Percentiles rank a stretch among this genome's conserved stretches.
phyloP scores from a whole-genome alignment of 2,888 invertebrate species.

The Lycia hirtaria region DNA sequence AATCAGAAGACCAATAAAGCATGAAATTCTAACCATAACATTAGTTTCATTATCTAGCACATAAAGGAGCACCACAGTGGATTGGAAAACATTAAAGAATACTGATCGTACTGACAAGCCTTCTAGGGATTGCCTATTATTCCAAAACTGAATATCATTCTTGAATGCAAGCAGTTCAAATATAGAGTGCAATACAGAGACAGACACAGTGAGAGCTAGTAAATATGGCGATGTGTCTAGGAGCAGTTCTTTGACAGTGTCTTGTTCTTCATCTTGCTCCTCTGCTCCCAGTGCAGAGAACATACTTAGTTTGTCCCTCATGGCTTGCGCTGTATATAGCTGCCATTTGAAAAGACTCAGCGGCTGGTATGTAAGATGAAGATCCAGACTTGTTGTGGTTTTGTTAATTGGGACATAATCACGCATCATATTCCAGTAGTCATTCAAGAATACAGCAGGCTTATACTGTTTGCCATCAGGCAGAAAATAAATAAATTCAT shows the following conservation, averaged over 20 bases:
- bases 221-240: constrained; percentile 98
- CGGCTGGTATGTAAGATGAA: constrained; percentile 93
- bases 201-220: constrained; percentile 94
- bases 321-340: constrained; percentile 97
- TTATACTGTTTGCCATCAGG: constrained; percentile 95
- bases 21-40: constrained; percentile 96
- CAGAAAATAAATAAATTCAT: constrained; percentile 96
- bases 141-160: constrained; percentile 99
- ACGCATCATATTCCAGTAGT: constrained; percentile 99
- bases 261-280: constrained; percentile 95
- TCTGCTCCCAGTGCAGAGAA: constrained; percentile 88
- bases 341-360: constrained; percentile 99
- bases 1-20: constrained; percentile 97
- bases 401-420: constrained; percentile 97
- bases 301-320: constrained; percentile 94
- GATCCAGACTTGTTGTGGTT: constrained; percentile 89
- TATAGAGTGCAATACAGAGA: constrained; percentile 98
- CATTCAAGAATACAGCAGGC: constrained; percentile 97
- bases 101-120: constrained; percentile 99
- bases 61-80: constrained; percentile 96
- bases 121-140: constrained; percentile 97
- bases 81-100: constrained; percentile 99
- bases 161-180: constrained; percentile 99
- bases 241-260: constrained; percentile 96
- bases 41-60: constrained; percentile 99